Evolutionary conservation across 2,113 vertebrate species (phyloP), one percentile per base, ranked within the genome.

Genomic region (Lepus europaeus): DNA sequence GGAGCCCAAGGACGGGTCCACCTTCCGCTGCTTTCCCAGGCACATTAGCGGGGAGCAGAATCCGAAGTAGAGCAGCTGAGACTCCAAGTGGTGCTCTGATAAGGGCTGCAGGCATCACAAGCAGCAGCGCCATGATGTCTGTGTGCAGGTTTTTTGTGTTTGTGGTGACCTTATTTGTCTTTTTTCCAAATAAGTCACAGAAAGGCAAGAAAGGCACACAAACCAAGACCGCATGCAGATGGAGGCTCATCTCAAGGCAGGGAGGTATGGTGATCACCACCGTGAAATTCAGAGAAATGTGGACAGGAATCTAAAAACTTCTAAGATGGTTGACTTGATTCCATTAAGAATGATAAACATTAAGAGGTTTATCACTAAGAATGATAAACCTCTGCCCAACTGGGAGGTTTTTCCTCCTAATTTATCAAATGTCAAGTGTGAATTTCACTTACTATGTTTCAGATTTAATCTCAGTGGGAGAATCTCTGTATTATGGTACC

Each of bases 181-280:
- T 91, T 91, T 94, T 33, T 45, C 45, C 39, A 73, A 93, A 31
- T 68, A 70, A 63, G 16, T 76, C 66, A 56, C 1, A n/a, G 87
- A 66, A 14, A 73, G 20, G 27, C 64, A 74, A n/a, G 87, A 66
- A 12, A 73, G 20, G 27, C 64, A 74, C 4, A 7, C 6, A 51
- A 80, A 33, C 59, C 22, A 39, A 6, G 3, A 56, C 25, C 78
- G 10, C 0, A 9, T 56, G 27, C 45, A 33, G 12, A 79, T 25
- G 20, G 63, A 82, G 39, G 17, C 33, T 72, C 36, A 20, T 9
- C 36, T 49, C n/a, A 20, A 53, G 8, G 25, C 49, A 74, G 23
- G 49, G n/a, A 73, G 81, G 53, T 3, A 39, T 13, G 56, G 17
- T 10, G 49, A 25, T 10, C 22, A 29, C 33, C 61, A 4, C 20